A percentile compares a stretch with the other conserved stretches of the same genome.
Conservation (phyloP, 1,140 invertebrate genomes). For the Heliconius himera region DNA sequence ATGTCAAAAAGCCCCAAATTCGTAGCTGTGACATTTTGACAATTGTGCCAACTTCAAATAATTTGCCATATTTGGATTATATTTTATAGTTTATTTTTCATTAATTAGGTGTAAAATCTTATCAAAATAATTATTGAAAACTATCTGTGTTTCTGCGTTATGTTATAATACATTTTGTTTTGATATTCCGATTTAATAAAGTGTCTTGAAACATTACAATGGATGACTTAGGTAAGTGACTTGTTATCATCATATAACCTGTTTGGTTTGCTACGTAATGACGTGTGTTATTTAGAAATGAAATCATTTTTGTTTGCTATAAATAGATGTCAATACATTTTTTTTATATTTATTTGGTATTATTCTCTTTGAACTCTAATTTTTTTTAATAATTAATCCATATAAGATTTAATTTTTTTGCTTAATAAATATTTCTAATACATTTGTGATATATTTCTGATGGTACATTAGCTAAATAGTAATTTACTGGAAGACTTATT, state of each 20-base stretch:
- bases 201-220: conserved; percentile 42
- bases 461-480: no score
- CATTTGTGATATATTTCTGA: no score
- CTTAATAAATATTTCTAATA: no score
- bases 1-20: not conserved
- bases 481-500: no score
- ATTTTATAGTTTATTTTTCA: conserved; percentile 55
- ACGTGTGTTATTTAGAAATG: conserved; percentile 55
- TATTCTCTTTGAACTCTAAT: not conserved
- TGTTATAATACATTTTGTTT: not conserved
- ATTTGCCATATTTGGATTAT: conserved; percentile 59
- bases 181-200: conserved; percentile 5
- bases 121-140: not conserved
- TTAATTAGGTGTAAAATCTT: conserved; percentile 41
- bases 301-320: conserved; percentile 16
- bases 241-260: conserved; percentile 75
- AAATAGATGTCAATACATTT: not conserved
- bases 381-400: not conserved
- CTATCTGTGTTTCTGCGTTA: not conserved
- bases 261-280: conserved; percentile 59
- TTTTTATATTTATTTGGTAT: not conserved
- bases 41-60: conserved; percentile 52
- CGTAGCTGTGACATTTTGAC: conserved; percentile 48
- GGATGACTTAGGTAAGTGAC: conserved; percentile 75
- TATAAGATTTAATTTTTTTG: no score